phyloP scores from a whole-genome alignment of 2,797 vertebrate species.

The Artibeus lituratus region DNA sequence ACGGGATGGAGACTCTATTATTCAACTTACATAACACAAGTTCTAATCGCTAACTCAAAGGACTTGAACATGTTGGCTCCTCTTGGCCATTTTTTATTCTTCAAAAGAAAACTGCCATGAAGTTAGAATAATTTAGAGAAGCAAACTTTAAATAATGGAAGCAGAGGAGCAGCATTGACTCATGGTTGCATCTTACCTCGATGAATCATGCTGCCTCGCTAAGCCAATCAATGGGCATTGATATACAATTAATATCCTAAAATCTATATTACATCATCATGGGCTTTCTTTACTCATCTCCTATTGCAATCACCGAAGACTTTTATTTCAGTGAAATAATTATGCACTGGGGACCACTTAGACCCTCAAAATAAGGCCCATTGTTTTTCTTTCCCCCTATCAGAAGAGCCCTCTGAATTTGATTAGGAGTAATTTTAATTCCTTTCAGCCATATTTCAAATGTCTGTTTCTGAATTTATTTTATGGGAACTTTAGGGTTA shows the following conservation, averaged over 20 bases:
- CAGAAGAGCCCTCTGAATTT: background rate
- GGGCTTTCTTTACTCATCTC: background rate
- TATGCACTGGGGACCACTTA: background rate
- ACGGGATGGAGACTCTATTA: constrained; percentile 42
- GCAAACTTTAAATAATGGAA: background rate
- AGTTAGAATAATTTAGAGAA: background rate
- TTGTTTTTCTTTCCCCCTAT: background rate
- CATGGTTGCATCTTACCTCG: background rate
- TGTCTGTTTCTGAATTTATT: background rate
- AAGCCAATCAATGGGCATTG: background rate
- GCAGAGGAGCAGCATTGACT: background rate
- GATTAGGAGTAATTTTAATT: background rate
- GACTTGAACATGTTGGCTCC: background rate
- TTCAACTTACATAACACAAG: constrained; percentile 54
- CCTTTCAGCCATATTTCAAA: background rate
- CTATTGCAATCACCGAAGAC: background rate
- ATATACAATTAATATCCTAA: background rate
- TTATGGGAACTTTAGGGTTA: background rate
- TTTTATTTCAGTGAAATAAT: background rate
- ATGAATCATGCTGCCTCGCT: background rate
- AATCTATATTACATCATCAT: background rate
- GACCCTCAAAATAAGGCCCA: background rate
- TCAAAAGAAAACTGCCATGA: constrained; percentile 17
- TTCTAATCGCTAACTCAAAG: constrained; percentile 30
- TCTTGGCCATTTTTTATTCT: constrained; percentile 21